Evolutionary conservation across 2,113 vertebrate species (phyloP).

Genomic region (Urocynchramus pylzowi): DNA sequence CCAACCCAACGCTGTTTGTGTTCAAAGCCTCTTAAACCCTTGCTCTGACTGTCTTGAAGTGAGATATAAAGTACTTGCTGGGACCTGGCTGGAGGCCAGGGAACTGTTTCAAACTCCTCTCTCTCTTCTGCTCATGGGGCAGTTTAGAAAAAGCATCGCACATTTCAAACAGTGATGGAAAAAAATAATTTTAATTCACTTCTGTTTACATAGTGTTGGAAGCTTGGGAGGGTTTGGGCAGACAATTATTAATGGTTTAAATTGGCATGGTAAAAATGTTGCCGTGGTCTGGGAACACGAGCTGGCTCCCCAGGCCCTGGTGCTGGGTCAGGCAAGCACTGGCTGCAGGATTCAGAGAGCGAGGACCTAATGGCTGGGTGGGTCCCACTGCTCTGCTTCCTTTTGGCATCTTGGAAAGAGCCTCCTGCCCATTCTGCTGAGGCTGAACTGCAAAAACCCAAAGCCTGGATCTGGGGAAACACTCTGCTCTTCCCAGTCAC

Average conservation of each 20-base stretch:
- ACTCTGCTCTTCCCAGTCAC: not conserved
- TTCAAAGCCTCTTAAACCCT: conserved; percentile 36
- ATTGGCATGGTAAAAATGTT: not conserved
- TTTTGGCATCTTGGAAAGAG: not conserved
- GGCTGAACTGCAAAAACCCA: not conserved
- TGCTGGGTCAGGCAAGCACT: fast-evolving
- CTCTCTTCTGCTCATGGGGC: not conserved
- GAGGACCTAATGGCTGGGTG: not conserved
- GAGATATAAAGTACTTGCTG: not conserved
- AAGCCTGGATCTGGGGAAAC: not conserved
- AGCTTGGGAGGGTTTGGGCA: not conserved
- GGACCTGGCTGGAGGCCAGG: conserved; percentile 17
- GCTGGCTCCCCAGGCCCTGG: not conserved
- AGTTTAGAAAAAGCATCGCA: not conserved
- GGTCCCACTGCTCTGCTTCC: not conserved
- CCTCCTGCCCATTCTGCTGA: not conserved
- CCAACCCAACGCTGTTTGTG: not conserved
- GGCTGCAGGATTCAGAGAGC: fast-evolving
- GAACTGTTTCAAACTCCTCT: not conserved
- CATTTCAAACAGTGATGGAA: conserved; percentile 32
- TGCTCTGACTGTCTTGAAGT: not conserved
- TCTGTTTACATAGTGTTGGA: conserved; percentile 11
- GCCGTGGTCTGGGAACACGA: not conserved
- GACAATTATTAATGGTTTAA: conserved; percentile 19
- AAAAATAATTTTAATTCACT: conserved; percentile 31